Base-by-base conservation (phyloP, 2,113 vertebrate species). In the Hirundichthys speculiger region DNA sequence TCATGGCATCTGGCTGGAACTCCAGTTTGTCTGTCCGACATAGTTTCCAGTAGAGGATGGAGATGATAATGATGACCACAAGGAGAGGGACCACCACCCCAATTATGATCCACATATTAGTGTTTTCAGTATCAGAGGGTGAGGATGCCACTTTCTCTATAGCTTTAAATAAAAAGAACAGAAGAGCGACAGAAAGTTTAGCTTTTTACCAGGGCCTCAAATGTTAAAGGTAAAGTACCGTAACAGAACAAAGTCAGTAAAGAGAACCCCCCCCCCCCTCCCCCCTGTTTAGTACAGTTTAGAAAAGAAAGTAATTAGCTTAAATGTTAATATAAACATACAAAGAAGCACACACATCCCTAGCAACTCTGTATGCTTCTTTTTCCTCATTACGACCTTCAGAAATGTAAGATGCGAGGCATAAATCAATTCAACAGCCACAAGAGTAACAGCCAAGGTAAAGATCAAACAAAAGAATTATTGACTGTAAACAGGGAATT, bases 1-100 rank as follows among this genome's bases (percentile, higher is more conserved):
- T 95, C 88, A 98, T 93, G 0, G 96, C 93, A 61, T 99, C 97
- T 0, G 97, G 96, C 84, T 99, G 97, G 62, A 99, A 99, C 87
- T 99, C 98, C 90, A 99, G 87, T 83, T 98, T 98, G 91, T 99
- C 97, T 0, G 96, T 97, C 49, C 97, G 94, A 79, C 98, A 99
- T 51, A 99, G 92, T 27, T 99, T 99, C 96, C 97, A 98, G 87
- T 99, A 99, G 19, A 99, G 94, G 88, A 99, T 96, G 82, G 93
- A 77, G 21, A 98, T 93, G 5, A 99, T 96, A 80, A 97, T 64
- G 10, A 94, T 47, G 43, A 97, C 97, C 84, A 98, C 93, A 3
- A 96, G 80, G 42, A 96, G 94, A 0, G 97, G 98, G 27, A 98
- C 94, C 24, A 94, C 94, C 80, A 98, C 96, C 0, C 96, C 98